A percentile compares a stretch with the other conserved stretches of the same genome.
These are phyloP conservation scores for Fragum sueziense DNA, from an alignment of 2,888 invertebrate genomes.

Conservation along the genomic window DNA sequence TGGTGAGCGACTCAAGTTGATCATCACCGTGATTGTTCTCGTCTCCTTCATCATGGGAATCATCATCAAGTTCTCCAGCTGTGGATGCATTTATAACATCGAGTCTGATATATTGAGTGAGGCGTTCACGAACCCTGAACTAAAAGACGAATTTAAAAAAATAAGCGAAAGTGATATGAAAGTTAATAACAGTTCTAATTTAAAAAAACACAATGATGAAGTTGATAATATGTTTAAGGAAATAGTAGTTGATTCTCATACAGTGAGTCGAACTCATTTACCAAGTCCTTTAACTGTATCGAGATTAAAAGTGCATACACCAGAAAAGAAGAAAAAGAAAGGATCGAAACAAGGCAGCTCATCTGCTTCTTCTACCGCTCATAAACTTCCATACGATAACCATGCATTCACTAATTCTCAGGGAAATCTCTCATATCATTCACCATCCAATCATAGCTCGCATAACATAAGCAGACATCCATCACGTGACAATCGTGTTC, in stretches of 20 bases:
- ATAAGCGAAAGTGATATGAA: background rate
- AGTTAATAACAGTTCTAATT: background rate
- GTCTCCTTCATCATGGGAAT: slow-evolving; percentile 68
- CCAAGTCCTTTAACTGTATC: slow-evolving; percentile 18
- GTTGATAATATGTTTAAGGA: slow-evolving; percentile 24
- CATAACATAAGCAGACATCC: background rate
- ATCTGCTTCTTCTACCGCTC: slow-evolving; percentile 36
- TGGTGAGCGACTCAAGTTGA: slow-evolving; percentile 65
- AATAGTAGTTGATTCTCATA: slow-evolving; percentile 4
- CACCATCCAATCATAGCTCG: slow-evolving; percentile 1
- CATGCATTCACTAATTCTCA: slow-evolving; percentile 53
- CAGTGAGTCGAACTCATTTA: background rate
- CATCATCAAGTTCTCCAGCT: slow-evolving; percentile 69
- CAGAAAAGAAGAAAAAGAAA: background rate
- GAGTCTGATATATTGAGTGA: slow-evolving; percentile 55
- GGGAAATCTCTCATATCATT: slow-evolving; percentile 48
- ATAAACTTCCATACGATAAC: slow-evolving; percentile 46
- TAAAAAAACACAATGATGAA: slow-evolving; percentile 2
- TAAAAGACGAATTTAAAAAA: slow-evolving; percentile 31
- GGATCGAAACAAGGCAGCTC: slow-evolving; percentile 36
- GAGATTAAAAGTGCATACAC: background rate
- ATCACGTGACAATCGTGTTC: background rate
- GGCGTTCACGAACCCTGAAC: slow-evolving; percentile 56
- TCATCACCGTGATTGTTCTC: slow-evolving; percentile 64
- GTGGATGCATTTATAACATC: slow-evolving; percentile 63